Evolutionary conservation across 2,113 vertebrate genomes (phyloP).

Genomic region (Mobula hypostoma): DNA sequence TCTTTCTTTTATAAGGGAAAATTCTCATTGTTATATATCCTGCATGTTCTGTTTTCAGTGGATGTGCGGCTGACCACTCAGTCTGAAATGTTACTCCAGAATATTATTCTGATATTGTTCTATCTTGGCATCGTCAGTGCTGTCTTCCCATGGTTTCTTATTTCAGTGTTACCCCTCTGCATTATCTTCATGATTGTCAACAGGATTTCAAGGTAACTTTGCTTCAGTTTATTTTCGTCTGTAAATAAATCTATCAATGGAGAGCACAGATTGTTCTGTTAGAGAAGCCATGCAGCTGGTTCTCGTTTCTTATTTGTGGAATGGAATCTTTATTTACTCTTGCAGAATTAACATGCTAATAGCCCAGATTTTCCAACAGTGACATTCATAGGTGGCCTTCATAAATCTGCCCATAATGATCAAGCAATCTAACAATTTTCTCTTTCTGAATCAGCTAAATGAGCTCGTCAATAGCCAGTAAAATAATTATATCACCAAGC

Average conservation of each 20-base stretch:
- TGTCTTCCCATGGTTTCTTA: conserved; percentile 70
- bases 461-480: no score
- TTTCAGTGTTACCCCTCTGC: conserved; percentile 61
- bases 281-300: neutral
- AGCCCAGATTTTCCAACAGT: no score
- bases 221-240: neutral
- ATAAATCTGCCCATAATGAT: no score
- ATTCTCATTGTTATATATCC: neutral
- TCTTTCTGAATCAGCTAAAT: no score
- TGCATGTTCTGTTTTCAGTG: conserved; percentile 49
- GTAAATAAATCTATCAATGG: neutral
- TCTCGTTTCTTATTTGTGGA: neutral
- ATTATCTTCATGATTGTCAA: conserved; percentile 61
- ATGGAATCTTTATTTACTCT: neutral
- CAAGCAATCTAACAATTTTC: no score
- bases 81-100: conserved; percentile 68
- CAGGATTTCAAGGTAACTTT: conserved; percentile 61
- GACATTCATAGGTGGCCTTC: no score
- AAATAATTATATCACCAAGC: no score
- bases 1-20: neutral
- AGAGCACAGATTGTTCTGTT: neutral
- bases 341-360: neutral
- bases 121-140: conserved; percentile 60
- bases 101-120: conserved; percentile 65
- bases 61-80: conserved; percentile 67